These are phyloP conservation scores for Schlechtendalia chinensis DNA, from an alignment of 1,140 invertebrate genomes.

Conservation along the genomic window DNA sequence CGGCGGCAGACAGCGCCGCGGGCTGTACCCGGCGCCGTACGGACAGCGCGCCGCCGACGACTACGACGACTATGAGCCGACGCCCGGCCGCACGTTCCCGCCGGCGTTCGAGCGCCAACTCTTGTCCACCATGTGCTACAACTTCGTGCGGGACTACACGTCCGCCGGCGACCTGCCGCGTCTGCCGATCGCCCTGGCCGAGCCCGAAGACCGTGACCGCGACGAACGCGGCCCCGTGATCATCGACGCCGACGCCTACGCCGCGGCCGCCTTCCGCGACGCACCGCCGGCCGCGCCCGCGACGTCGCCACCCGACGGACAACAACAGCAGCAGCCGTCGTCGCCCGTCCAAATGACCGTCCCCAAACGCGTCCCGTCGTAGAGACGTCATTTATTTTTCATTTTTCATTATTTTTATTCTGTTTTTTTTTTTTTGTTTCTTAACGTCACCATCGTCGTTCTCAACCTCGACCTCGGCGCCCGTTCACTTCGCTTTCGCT, in stretches of 20 bases:
- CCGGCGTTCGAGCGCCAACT: neutral
- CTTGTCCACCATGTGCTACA: conserved; percentile 40
- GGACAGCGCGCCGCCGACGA: too few relatives aligned
- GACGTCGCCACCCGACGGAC: neutral
- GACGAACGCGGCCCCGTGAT: neutral
- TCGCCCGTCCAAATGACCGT: neutral
- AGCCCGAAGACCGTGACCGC: neutral
- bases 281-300: too few relatives aligned
- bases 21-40: neutral
- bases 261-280: neutral
- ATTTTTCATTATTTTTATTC: too few relatives aligned
- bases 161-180: neutral
- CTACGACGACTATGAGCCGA: neutral
- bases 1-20: conserved; percentile 8
- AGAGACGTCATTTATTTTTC: too few relatives aligned
- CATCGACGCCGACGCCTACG: neutral
- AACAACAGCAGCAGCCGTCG: neutral
- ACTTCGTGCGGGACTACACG: neutral
- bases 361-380: conserved; percentile 24
- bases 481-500: too few relatives aligned
- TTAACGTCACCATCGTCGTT: too few relatives aligned
- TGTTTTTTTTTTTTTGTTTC: too few relatives aligned
- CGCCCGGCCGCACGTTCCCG: neutral
- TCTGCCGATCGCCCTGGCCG: neutral
- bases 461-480: too few relatives aligned